phyloP scores from a whole-genome alignment of 2,113 vertebrate genomes.

The Trochalopteron elliotii region DNA sequence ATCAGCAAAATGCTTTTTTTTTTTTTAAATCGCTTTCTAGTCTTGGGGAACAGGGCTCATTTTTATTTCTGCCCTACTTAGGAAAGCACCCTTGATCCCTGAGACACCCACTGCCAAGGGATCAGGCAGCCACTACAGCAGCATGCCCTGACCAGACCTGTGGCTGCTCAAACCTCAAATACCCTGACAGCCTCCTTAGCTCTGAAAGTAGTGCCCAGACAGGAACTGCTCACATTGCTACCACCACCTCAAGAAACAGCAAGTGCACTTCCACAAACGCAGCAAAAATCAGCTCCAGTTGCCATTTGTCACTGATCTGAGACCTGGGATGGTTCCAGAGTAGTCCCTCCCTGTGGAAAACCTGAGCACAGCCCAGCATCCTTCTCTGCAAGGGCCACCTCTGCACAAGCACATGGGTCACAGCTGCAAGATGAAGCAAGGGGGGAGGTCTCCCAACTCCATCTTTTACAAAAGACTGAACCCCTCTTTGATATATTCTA shows the following conservation, averaged over 20 bases:
- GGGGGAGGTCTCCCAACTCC: not conserved
- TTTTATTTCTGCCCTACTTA: slow-evolving; percentile 4
- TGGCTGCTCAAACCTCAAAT: not conserved
- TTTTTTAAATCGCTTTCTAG: not conserved
- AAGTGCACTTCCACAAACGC: not conserved
- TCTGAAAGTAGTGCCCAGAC: not conserved
- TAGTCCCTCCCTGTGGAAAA: not conserved
- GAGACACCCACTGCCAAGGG: not conserved
- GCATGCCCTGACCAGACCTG: not conserved
- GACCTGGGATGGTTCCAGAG: not conserved
- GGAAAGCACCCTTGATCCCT: not conserved
- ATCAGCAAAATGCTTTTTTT: not conserved
- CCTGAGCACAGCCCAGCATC: not conserved
- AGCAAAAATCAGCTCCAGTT: not conserved
- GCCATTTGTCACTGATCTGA: not conserved
- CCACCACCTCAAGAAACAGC: not conserved
- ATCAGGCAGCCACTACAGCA: not conserved
- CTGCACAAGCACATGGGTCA: not conserved
- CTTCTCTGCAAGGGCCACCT: not conserved
- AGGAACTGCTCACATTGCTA: not conserved
- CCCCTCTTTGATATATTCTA: not conserved
- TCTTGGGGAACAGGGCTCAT: not conserved
- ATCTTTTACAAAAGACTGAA: not conserved
- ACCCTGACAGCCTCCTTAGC: rapidly evolving
- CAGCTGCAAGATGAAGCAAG: not conserved